Conservation (phyloP, 1,140 invertebrate genomes). For the Eriosoma lanigerum region DNA sequence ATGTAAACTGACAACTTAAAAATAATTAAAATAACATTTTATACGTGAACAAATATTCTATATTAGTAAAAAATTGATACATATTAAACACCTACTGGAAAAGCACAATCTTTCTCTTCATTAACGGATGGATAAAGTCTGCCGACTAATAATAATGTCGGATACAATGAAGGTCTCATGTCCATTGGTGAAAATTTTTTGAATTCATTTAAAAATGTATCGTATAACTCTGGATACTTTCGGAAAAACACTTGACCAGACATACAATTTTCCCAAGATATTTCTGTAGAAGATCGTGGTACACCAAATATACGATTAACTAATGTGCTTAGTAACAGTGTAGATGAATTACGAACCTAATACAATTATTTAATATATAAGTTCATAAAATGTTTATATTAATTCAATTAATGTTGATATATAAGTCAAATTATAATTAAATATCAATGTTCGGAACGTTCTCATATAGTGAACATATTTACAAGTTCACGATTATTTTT, state of each 20-base stretch:
- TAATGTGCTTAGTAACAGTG: constrained; percentile 81
- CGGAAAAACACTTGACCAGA: constrained; percentile 80
- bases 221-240: constrained; percentile 75
- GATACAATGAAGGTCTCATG: constrained; percentile 64
- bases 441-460: too few relatives aligned
- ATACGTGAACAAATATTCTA: too few relatives aligned
- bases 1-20: constrained; percentile 58
- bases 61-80: background rate
- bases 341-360: constrained; percentile 82
- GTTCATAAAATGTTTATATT: too few relatives aligned
- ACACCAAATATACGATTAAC: constrained; percentile 89
- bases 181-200: constrained; percentile 58
- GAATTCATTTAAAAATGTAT: constrained; percentile 74
- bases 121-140: constrained; percentile 74
- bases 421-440: too few relatives aligned
- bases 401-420: too few relatives aligned
- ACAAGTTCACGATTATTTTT: too few relatives aligned
- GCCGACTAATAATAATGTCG: constrained; percentile 76
- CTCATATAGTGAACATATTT: too few relatives aligned
- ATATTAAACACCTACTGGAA: constrained; percentile 53
- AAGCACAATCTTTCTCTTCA: constrained; percentile 61
- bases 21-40: constrained; percentile 29
- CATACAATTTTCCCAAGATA: constrained; percentile 76
- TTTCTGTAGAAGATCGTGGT: constrained; percentile 70
- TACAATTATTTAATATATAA: constrained; percentile 53